Percentiles rank a stretch among this genome's conserved stretches.
Evolutionary conservation across 2,113 vertebrate species (phyloP).

Genomic region (Irena cyanogastra): DNA sequence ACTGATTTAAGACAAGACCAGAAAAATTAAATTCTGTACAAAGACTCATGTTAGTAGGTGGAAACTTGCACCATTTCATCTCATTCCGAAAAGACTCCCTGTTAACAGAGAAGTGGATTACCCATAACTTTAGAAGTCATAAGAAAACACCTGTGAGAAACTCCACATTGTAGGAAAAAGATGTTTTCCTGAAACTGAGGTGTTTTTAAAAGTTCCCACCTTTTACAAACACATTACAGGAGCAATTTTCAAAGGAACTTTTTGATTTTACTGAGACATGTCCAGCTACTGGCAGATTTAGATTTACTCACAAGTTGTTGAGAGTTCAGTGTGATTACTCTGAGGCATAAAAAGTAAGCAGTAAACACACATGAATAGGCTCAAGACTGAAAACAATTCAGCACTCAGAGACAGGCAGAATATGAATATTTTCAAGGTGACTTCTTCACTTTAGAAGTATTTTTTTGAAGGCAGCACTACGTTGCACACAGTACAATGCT

Average conservation of each 20-base stretch:
- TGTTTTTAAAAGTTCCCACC: neutral
- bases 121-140: neutral
- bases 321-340: neutral
- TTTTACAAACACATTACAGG: neutral
- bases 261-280: neutral
- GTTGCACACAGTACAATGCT: neutral
- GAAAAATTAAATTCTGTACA: neutral
- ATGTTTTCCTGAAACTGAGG: neutral
- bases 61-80: neutral
- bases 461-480: neutral
- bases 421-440: neutral
- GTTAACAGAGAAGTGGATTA: neutral
- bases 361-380: neutral
- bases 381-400: neutral
- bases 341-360: neutral
- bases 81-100: neutral
- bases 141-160: neutral
- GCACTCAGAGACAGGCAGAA: neutral
- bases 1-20: neutral
- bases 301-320: neutral
- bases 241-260: neutral
- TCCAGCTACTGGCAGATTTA: neutral
- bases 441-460: neutral
- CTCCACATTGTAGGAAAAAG: neutral
- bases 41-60: neutral